These are phyloP conservation scores for Phaedon cochleariae DNA, from an alignment of 2,888 invertebrate genomes.

Conservation along the genomic window DNA sequence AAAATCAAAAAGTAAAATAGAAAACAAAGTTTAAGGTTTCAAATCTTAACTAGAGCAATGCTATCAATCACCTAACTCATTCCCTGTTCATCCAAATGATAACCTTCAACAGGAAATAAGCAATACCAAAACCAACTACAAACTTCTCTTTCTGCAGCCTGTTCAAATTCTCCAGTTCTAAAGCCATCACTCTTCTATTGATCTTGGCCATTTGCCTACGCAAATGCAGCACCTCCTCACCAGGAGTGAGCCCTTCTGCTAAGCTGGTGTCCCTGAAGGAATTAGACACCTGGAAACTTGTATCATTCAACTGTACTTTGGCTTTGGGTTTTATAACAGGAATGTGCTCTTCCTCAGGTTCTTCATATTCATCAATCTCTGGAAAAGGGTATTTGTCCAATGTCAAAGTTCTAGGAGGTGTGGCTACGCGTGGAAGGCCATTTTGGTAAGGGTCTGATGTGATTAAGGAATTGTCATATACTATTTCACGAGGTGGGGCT, in stretches of 20 bases:
- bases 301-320: slow-evolving; percentile 53
- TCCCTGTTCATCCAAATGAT: slow-evolving; percentile 80
- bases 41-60: neutral
- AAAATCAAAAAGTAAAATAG: neutral
- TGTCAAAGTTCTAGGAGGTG: slow-evolving; percentile 89
- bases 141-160: slow-evolving; percentile 88
- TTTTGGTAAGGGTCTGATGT: slow-evolving; percentile 72
- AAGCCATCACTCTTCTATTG: slow-evolving; percentile 84
- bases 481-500: slow-evolving; percentile 87
- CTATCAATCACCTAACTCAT: slow-evolving; percentile 24
- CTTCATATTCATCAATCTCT: slow-evolving; percentile 67
- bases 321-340: slow-evolving; percentile 52
- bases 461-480: slow-evolving; percentile 82
- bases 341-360: slow-evolving; percentile 56
- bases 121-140: slow-evolving; percentile 82
- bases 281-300: slow-evolving; percentile 46
- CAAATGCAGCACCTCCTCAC: slow-evolving; percentile 84
- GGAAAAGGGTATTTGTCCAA: slow-evolving; percentile 86
- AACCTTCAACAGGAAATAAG: slow-evolving; percentile 86
- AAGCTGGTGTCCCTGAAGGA: slow-evolving; percentile 50
- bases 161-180: slow-evolving; percentile 86
- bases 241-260: slow-evolving; percentile 73
- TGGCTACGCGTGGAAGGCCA: slow-evolving; percentile 79
- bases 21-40: neutral
- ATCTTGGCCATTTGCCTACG: slow-evolving; percentile 87